A percentile compares a stretch with the other conserved stretches of the same genome.
phyloP scores from a whole-genome alignment of 2,888 invertebrate species.

The Epinotia brunnichana region DNA sequence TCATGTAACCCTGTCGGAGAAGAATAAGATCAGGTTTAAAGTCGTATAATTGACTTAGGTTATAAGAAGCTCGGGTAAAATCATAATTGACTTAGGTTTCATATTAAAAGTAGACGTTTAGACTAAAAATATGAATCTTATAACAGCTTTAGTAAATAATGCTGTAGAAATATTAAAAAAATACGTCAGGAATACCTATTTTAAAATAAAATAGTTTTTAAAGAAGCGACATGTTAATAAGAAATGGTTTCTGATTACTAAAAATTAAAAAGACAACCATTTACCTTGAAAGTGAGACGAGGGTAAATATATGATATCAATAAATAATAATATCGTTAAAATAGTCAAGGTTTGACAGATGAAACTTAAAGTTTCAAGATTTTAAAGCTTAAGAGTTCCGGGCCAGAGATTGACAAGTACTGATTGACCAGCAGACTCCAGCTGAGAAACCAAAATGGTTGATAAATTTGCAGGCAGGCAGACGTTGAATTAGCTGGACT shows the following conservation, averaged over 20 bases:
- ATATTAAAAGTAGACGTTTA: constrained; percentile 9
- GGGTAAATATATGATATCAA: constrained; percentile 45
- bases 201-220: not conserved
- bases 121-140: not conserved
- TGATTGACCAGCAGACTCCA: constrained; percentile 56
- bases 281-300: constrained; percentile 75
- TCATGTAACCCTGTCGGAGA: constrained; percentile 60
- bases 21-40: constrained; percentile 52
- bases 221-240: constrained; percentile 3
- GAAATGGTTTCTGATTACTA: not conserved
- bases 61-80: constrained; percentile 67
- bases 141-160: constrained; percentile 4
- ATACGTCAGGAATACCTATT: not conserved
- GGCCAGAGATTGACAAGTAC: constrained; percentile 45
- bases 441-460: constrained; percentile 61
- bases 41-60: constrained; percentile 65
- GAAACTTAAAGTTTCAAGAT: constrained; percentile 15
- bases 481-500: constrained; percentile 66
- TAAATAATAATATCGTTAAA: constrained; percentile 46
- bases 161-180: not conserved
- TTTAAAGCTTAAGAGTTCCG: constrained; percentile 16
- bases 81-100: constrained; percentile 44
- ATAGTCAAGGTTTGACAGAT: constrained; percentile 39
- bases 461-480: constrained; percentile 52
- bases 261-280: constrained; percentile 65